Conservation (phyloP, 2,888 invertebrate genomes). For the Melieria picta region DNA sequence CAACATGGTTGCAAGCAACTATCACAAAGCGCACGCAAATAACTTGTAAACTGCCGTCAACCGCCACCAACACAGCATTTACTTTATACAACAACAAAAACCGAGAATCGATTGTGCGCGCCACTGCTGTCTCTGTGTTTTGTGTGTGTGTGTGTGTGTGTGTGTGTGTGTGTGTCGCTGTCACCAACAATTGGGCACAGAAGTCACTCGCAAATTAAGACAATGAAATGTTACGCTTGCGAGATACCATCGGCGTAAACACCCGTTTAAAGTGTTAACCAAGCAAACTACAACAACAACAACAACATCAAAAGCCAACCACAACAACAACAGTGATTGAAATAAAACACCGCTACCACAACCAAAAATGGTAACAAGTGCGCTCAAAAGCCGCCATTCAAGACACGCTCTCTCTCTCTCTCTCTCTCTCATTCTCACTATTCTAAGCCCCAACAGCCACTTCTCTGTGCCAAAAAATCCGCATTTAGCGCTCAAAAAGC, state of each 20-base stretch:
- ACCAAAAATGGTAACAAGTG: not conserved
- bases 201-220: slow-evolving; percentile 53
- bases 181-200: slow-evolving; percentile 8
- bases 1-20: no score
- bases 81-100: no score
- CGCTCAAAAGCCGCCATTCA: not conserved
- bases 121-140: not conserved
- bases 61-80: no score
- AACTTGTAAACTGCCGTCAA: no score
- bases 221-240: slow-evolving; percentile 50
- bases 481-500: no score
- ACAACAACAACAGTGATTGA: not conserved
- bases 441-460: no score
- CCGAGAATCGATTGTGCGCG: no score
- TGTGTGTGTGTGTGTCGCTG: not conserved
- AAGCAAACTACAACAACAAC: slow-evolving; percentile 17
- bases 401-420: not conserved
- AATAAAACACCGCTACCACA: not conserved
- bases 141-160: not conserved
- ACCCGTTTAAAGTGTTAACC: slow-evolving; percentile 29
- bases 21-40: no score
- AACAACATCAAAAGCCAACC: not conserved
- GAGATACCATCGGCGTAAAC: not conserved
- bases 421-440: not conserved
- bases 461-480: no score